Evolutionary conservation across 2,113 vertebrate genomes (phyloP).

Genomic region (Archilochus colubris): DNA sequence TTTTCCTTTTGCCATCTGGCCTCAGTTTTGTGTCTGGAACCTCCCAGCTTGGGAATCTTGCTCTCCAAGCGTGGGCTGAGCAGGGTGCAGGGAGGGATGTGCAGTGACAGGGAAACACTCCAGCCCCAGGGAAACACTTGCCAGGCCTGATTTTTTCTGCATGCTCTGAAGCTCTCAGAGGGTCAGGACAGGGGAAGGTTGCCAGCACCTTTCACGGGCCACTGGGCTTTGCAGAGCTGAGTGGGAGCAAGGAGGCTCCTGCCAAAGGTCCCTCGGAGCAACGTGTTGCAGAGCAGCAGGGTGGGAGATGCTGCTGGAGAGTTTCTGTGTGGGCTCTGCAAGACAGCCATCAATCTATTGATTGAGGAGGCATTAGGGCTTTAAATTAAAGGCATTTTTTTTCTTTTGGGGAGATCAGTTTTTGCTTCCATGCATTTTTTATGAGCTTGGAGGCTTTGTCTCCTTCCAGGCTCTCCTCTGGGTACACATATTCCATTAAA

Average conservation of each 20-base stretch:
- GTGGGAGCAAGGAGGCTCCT: neutral
- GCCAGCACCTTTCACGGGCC: neutral
- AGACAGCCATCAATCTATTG: neutral
- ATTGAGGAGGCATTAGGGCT: conserved; percentile 8
- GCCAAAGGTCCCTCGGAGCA: neutral
- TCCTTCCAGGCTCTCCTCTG: neutral
- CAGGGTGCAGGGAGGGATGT: neutral
- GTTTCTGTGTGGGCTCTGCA: neutral
- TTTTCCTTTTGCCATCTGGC: neutral
- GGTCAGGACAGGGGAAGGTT: neutral
- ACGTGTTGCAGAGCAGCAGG: neutral
- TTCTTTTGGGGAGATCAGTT: conserved; percentile 33
- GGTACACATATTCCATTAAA: neutral
- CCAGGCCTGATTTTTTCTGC: neutral
- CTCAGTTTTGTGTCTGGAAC: neutral
- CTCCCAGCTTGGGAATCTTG: neutral
- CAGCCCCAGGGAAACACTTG: neutral
- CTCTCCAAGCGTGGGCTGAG: neutral
- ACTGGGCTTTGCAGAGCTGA: neutral
- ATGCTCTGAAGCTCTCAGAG: neutral
- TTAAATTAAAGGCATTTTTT: conserved; percentile 4
- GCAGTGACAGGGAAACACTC: neutral
- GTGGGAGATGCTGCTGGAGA: neutral
- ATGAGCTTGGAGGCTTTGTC: conserved; percentile 5
- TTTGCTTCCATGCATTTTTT: conserved; percentile 52